Evolutionary conservation across 2,113 vertebrate species (phyloP).

Genomic region (Apistogramma diplotaenia): DNA sequence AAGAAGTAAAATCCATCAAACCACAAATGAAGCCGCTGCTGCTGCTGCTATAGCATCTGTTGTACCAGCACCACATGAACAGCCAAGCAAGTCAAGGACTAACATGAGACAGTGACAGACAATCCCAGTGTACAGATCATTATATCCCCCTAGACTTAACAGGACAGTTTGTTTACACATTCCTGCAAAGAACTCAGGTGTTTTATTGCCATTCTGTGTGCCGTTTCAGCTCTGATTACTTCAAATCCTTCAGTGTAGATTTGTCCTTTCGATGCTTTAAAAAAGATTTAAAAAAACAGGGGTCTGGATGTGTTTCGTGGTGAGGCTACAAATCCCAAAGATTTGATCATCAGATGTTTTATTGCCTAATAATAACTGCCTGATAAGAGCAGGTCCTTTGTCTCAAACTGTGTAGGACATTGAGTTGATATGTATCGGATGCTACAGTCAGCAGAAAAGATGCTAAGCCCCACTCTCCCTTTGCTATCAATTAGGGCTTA

Average conservation of each 20-base stretch:
- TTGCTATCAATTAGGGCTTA: constrained; percentile 65
- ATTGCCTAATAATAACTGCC: constrained; percentile 18
- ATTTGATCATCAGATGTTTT: constrained; percentile 13
- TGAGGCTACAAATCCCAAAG: constrained; percentile 22
- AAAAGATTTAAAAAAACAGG: not conserved
- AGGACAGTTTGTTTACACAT: not conserved
- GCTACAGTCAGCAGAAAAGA: constrained; percentile 60
- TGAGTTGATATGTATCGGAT: constrained; percentile 33
- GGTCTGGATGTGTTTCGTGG: not conserved
- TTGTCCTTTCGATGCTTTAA: not conserved
- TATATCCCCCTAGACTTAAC: not conserved
- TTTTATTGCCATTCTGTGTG: not conserved
- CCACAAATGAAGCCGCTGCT: not conserved
- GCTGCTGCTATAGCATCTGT: constrained; percentile 27
- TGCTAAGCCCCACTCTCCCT: constrained; percentile 51
- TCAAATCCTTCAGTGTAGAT: not conserved
- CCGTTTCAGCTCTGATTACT: not conserved
- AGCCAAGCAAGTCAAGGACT: not conserved
- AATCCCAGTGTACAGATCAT: not conserved
- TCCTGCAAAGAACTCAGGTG: not conserved
- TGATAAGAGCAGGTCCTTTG: constrained; percentile 27
- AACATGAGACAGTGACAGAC: not conserved
- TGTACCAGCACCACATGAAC: not conserved
- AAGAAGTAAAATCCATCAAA: not conserved
- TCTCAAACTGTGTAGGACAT: constrained; percentile 16